Evolutionary conservation across 2,797 vertebrate genomes (phyloP).

Genomic region (Enteromius fasciolatus): DNA sequence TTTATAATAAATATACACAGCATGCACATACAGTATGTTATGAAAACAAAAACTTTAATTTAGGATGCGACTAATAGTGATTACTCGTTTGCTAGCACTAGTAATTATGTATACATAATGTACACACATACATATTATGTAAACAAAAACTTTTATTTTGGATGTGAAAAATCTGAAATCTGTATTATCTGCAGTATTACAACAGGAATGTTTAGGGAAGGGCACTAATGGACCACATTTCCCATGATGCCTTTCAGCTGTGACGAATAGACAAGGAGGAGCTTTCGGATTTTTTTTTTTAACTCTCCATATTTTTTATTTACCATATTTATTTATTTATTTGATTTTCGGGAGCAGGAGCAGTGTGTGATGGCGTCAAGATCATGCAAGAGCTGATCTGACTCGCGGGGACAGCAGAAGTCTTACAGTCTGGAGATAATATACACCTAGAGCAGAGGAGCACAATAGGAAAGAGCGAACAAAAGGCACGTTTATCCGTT

Average conservation of each 20-base stretch:
- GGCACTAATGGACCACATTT: slow-evolving; percentile 55
- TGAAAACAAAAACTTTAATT: no score
- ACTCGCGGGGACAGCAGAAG: slow-evolving; percentile 18
- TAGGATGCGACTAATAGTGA: no score
- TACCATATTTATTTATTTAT: slow-evolving; percentile 71
- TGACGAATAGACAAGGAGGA: slow-evolving; percentile 63
- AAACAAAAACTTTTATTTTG: neutral
- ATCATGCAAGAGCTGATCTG: slow-evolving; percentile 9
- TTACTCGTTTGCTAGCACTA: no score
- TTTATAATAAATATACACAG: no score
- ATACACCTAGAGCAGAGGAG: slow-evolving; percentile 49
- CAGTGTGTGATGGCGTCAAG: slow-evolving; percentile 62
- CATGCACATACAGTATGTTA: no score
- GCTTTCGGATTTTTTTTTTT: slow-evolving; percentile 57
- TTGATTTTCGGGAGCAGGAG: slow-evolving; percentile 63
- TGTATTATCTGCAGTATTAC: neutral
- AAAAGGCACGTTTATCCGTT: slow-evolving; percentile 68
- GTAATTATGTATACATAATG: no score
- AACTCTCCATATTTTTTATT: slow-evolving; percentile 69
- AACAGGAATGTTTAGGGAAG: neutral
- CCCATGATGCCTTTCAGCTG: slow-evolving; percentile 56
- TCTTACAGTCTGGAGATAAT: neutral
- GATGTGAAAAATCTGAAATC: neutral
- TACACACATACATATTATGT: no score
- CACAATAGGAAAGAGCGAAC: slow-evolving; percentile 73